Base-by-base conservation (phyloP, 2,888 invertebrate genomes). In the Chalcosyrphus nemorum region DNA sequence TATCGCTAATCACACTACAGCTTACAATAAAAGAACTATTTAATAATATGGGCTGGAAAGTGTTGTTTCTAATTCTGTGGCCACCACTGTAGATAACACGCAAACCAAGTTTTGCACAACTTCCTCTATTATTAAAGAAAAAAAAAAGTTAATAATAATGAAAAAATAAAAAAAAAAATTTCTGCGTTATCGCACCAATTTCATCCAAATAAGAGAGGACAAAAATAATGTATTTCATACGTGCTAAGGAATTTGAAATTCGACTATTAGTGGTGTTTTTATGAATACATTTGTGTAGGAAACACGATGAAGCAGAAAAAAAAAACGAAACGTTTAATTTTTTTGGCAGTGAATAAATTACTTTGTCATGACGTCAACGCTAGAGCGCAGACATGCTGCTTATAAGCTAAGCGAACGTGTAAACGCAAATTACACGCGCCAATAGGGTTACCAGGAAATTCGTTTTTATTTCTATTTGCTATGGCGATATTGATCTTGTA, bases 161-260 rank as follows among this genome's bases (percentile, higher is more conserved):
- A 47, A 17, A 19, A 29, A 52, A 13, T 29, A 54, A 63, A 24
- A 63, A 72, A 43, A 15, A 27, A 54, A 57, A 38, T 47, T 38
- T 56, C 41, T 68, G 15, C 57, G n/a, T 76, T 76, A 76, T 76
- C 76, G 76, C 66, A 76, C 66, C 66, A 68, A 76, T 76, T 76
- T 59, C 76, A 66, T 76, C 76, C 76, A 76, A 68, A 66, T 59
- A 59, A 56, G 65, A 50, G 65, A 45, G 76, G 50, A 76, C 76
- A 52, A 59, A 76, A 68, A 76, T 76, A 76, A 76, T 76, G 66
- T 68, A 76, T 76, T 76, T 76, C 76, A 76, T 76, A 76, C 76
- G 59, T 59, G 76, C 41, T 59, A 43, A 68, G 76, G 76, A 76
- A 76, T 76, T 76, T 43, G 76, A 76, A 75, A 59, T 76, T 59